These are phyloP conservation scores for Pipistrellus pygmaeus DNA, from an alignment of 2,797 vertebrate genomes.

Conservation along the genomic window DNA sequence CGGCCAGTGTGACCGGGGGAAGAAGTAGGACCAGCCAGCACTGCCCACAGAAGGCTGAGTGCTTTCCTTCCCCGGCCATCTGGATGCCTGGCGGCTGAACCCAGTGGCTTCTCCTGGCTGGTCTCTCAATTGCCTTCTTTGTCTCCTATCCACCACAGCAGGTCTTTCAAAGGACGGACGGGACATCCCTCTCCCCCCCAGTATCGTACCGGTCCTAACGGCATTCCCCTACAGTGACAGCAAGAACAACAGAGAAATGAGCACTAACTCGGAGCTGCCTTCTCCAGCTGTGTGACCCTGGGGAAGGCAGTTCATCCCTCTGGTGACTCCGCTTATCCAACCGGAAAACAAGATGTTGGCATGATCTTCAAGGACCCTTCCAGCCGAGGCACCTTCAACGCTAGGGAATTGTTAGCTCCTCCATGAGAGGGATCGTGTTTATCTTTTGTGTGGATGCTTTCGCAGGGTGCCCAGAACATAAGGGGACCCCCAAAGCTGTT, in stretches of 20 bases:
- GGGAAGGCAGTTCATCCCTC: background rate
- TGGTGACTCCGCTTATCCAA: background rate
- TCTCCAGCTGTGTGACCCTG: background rate
- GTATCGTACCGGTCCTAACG: background rate
- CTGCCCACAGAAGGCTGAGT: rapidly evolving
- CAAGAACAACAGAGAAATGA: background rate
- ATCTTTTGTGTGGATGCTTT: background rate
- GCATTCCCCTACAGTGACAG: background rate
- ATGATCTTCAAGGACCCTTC: background rate
- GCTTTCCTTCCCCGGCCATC: too few species aligned
- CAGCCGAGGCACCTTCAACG: background rate
- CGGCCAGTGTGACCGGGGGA: rapidly evolving
- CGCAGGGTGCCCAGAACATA: background rate
- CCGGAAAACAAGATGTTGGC: background rate
- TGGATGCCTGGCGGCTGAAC: background rate
- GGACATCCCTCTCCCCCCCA: too few species aligned
- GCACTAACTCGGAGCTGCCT: too few species aligned
- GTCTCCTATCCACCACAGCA: background rate
- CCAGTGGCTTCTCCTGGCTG: too few species aligned
- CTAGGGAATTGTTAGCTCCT: background rate
- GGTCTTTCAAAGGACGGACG: background rate
- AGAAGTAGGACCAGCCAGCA: background rate
- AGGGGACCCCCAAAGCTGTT: background rate
- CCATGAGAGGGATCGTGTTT: background rate
- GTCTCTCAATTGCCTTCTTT: background rate